Conservation (phyloP, 1,140 invertebrate genomes). For the Holotrichia oblita region DNA sequence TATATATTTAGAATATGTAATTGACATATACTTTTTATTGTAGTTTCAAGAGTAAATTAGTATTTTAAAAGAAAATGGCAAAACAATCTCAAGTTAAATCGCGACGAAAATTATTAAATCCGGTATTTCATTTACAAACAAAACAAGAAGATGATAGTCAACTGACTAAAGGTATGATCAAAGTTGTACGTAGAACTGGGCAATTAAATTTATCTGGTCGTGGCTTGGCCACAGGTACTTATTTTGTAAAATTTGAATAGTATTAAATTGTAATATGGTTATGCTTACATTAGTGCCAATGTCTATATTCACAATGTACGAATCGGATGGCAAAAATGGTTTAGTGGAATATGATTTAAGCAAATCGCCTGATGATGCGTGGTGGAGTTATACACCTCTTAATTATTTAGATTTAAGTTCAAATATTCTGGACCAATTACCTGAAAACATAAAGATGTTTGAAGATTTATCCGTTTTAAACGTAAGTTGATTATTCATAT, state of each 20-base stretch:
- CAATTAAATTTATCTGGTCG: constrained; percentile 80
- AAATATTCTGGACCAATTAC: constrained; percentile 75
- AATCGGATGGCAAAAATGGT: constrained; percentile 72
- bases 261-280: neutral
- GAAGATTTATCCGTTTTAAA: constrained; percentile 75
- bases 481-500: constrained; percentile 63
- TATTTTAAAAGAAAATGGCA: constrained; percentile 48
- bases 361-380: constrained; percentile 69
- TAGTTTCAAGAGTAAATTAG: neutral
- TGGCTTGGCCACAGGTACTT: constrained; percentile 76
- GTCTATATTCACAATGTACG: constrained; percentile 83
- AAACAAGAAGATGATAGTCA: constrained; percentile 72
- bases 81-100: constrained; percentile 57
- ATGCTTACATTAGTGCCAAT: constrained; percentile 75
- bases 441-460: constrained; percentile 75
- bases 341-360: constrained; percentile 71
- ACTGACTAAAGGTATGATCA: constrained; percentile 74
- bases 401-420: constrained; percentile 83
- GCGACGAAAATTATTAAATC: constrained; percentile 63
- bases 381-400: constrained; percentile 87
- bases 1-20: constrained; percentile 35
- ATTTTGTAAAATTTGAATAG: neutral
- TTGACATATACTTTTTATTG: neutral
- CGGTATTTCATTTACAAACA: constrained; percentile 76
- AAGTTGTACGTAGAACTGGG: constrained; percentile 80